Conservation (phyloP, 2,888 invertebrate genomes). For the Cerastis rubricosa region DNA sequence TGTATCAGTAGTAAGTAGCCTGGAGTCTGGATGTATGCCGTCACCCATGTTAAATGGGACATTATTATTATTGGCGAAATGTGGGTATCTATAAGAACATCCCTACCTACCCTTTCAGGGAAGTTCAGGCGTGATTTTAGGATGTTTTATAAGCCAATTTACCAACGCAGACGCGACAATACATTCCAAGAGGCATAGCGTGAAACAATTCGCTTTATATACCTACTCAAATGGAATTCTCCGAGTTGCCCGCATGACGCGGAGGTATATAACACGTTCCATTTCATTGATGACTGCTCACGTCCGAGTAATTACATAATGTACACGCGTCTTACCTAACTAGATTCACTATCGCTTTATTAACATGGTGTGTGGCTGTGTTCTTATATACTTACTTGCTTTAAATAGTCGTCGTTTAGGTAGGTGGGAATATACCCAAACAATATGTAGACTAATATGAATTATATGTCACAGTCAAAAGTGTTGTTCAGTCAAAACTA, state of each 20-base stretch:
- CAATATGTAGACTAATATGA: neutral
- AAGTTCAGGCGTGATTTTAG: neutral
- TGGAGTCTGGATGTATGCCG: neutral
- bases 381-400: neutral
- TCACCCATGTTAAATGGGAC: neutral
- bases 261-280: constrained; percentile 33
- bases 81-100: neutral
- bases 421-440: neutral
- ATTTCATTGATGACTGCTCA: constrained; percentile 39
- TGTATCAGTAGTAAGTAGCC: neutral
- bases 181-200: constrained; percentile 9
- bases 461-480: too few relatives aligned
- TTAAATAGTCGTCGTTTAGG: neutral
- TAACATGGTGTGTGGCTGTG: neutral
- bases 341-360: constrained; percentile 30
- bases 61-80: neutral
- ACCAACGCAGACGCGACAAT: neutral
- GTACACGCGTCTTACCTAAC: constrained; percentile 24
- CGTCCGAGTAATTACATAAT: constrained; percentile 42
- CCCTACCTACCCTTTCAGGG: neutral
- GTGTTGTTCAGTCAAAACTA: too few relatives aligned
- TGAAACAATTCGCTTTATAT: constrained; percentile 12
- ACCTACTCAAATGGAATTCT: constrained; percentile 33
- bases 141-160: constrained; percentile 1
- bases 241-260: constrained; percentile 10